Evolutionary conservation across 2,888 invertebrate species (phyloP).

Genomic region (Disparrhopalites patrizii): DNA sequence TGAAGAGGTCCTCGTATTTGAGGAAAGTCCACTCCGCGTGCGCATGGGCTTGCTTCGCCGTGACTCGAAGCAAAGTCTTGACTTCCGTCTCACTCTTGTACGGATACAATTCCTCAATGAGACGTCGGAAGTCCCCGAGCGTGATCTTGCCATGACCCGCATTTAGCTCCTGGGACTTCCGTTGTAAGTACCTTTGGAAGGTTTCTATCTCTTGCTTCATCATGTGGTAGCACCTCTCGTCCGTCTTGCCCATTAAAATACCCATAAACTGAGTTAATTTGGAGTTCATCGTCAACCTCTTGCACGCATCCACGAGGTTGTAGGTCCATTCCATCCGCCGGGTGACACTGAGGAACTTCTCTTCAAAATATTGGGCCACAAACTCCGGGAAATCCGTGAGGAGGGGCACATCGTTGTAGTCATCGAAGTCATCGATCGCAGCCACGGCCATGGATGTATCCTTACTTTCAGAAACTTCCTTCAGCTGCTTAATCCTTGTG

Average conservation of each 20-base stretch:
- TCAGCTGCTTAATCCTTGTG: not conserved
- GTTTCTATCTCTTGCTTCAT: slow-evolving; percentile 11
- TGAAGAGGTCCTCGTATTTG: slow-evolving; percentile 21
- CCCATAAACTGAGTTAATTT: slow-evolving; percentile 29
- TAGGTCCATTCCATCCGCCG: slow-evolving; percentile 39
- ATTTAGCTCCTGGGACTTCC: not conserved
- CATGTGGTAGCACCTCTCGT: slow-evolving; percentile 29
- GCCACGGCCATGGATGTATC: not conserved
- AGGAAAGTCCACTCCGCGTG: slow-evolving; percentile 23
- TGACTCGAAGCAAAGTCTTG: slow-evolving; percentile 8
- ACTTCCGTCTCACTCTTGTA: slow-evolving; percentile 21
- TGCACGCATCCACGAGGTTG: slow-evolving; percentile 35
- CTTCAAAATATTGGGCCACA: slow-evolving; percentile 31
- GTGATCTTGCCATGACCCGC: not conserved
- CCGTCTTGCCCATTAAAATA: slow-evolving; percentile 13
- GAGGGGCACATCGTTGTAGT: slow-evolving; percentile 47
- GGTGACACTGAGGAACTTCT: slow-evolving; percentile 17
- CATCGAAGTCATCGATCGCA: slow-evolving; percentile 7
- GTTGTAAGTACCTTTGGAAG: not conserved
- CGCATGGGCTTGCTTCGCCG: slow-evolving; percentile 27
- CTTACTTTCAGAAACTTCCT: not conserved
- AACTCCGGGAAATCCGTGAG: slow-evolving; percentile 28
- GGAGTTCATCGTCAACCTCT: slow-evolving; percentile 25
- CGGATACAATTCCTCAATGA: slow-evolving; percentile 12
- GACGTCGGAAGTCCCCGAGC: slow-evolving; percentile 14